Evolutionary conservation across 2,113 vertebrate species (phyloP).

Genomic region (Neogobius melanostomus): DNA sequence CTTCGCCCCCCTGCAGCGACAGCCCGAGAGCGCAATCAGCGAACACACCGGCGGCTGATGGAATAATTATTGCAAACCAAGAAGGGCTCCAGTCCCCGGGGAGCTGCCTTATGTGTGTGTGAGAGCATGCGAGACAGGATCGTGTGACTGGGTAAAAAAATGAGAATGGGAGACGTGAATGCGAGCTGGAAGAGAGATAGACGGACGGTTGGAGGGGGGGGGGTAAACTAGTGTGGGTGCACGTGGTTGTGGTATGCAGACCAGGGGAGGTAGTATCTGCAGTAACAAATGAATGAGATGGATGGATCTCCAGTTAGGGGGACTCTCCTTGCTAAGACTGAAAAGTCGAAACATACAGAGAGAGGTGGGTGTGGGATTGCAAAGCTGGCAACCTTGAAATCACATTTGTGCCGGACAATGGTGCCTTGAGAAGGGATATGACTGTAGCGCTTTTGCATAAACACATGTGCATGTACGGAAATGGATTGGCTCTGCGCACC

Average conservation of each 20-base stretch:
- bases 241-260: slow-evolving; percentile 43
- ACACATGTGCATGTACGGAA: slow-evolving; percentile 32
- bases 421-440: slow-evolving; percentile 36
- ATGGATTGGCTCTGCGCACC: slow-evolving; percentile 52
- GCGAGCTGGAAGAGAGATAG: slow-evolving; percentile 45
- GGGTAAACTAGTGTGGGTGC: slow-evolving; percentile 25
- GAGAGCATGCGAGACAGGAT: slow-evolving; percentile 67
- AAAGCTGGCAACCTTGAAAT: slow-evolving; percentile 56
- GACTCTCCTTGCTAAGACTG: slow-evolving; percentile 20
- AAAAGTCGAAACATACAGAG: slow-evolving; percentile 14
- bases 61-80: slow-evolving; percentile 88
- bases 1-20: slow-evolving; percentile 72
- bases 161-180: slow-evolving; percentile 57
- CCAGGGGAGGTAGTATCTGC: slow-evolving; percentile 34
- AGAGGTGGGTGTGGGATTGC: slow-evolving; percentile 15
- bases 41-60: slow-evolving; percentile 83
- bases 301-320: slow-evolving; percentile 10
- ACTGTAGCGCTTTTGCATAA: slow-evolving; percentile 15
- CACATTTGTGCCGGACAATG: slow-evolving; percentile 49
- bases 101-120: slow-evolving; percentile 72
- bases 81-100: slow-evolving; percentile 73
- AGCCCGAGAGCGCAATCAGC: slow-evolving; percentile 84
- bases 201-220: slow-evolving; percentile 12
- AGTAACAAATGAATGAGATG: slow-evolving; percentile 47
- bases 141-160: slow-evolving; percentile 51